Base-by-base conservation (phyloP, 1,140 invertebrate genomes). In the Drosophila navojoa region DNA sequence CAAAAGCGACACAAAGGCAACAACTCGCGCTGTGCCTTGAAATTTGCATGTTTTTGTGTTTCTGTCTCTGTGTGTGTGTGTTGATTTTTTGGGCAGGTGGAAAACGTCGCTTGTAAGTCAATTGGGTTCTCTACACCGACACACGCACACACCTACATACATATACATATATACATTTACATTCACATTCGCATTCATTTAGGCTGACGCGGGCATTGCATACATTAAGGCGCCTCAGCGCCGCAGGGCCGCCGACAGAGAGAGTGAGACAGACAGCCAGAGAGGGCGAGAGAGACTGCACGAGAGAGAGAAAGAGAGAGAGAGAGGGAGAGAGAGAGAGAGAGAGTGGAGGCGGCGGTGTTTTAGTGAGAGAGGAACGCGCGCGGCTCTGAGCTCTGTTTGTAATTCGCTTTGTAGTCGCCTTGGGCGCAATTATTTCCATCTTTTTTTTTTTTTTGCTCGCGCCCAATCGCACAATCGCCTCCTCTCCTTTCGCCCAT, bases 321-420 rank as follows among this genome's bases (percentile, higher is more conserved):
- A 15, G 57, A 9, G 25, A 35, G 27, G 42, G 42, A 6, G 19
- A 22, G 0, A 22, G 3, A 22, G 19, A 54, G 44, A 49, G 54
- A 45, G 40, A 15, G 57, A 5, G 25, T 27, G 27, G 15, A 7
- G 15, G 1, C 1, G 19, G 19, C 6, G 5, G 49, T 19, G 50
- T 13, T 10, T 25, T 25, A 13, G 47, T 44, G 57, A 22, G 25
- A 25, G 47, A 57, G 52, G 42, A 59, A 29, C 60, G 59, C 44
- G 40, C 54, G 59, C 55, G 76, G 82, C 71, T 45, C 79, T 77
- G 79, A 70, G 75, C 79, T 82, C 80, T 85, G 80, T 85, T 80
- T 90, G 84, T 87, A 87, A 89, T 87, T 89, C 82, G 84, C 79
- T 87, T 87, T 79, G 84, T 86, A 87, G 82, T 82, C 82, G 84